These are phyloP conservation scores for Pandemis heparana DNA, from an alignment of 2,888 invertebrate species.

Conservation along the genomic window DNA sequence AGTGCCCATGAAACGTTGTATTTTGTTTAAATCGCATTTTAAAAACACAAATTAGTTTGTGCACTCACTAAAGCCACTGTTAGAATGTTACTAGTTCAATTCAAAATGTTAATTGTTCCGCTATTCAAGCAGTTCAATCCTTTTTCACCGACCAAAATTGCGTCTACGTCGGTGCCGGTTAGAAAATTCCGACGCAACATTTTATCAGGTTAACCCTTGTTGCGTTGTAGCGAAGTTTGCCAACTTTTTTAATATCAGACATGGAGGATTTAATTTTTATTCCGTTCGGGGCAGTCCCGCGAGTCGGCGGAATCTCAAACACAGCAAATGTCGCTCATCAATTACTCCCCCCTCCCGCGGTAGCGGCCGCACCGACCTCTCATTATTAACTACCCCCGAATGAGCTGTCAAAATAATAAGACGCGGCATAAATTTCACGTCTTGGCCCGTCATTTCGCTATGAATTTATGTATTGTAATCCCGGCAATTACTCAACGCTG, in stretches of 20 bases:
- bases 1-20: no score
- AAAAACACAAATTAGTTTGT: no score
- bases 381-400: constrained; percentile 61
- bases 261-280: constrained; percentile 35
- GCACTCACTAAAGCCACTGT: neutral
- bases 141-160: constrained; percentile 5
- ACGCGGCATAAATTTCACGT: constrained; percentile 68
- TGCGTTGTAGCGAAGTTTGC: constrained; percentile 9
- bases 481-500: constrained; percentile 67
- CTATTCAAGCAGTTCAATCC: neutral
- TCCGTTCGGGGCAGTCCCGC: neutral
- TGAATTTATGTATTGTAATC: constrained; percentile 73
- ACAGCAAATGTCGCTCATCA: constrained; percentile 52
- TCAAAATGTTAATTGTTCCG: neutral
- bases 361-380: constrained; percentile 45
- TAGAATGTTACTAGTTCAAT: neutral
- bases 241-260: constrained; percentile 41
- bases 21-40: no score
- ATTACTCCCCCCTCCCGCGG: constrained; percentile 50
- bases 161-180: constrained; percentile 9
- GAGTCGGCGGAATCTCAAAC: constrained; percentile 45
- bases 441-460: constrained; percentile 60
- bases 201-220: constrained; percentile 33
- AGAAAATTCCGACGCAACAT: constrained; percentile 24
- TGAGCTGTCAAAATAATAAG: constrained; percentile 79